Conservation (phyloP, 2,888 invertebrate genomes). For the Volucella inanis region DNA sequence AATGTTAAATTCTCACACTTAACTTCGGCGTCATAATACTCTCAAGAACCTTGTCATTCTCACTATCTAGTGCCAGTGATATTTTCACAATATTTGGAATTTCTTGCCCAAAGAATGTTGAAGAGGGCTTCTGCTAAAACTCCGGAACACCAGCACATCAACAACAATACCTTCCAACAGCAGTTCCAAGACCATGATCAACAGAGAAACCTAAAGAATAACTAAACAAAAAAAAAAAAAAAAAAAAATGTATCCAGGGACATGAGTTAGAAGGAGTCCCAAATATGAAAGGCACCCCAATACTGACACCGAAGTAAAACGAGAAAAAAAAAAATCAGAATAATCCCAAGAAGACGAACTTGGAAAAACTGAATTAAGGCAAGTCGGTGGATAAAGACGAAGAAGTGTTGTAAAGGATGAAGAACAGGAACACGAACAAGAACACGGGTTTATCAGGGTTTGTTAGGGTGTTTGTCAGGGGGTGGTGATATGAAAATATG, state of each 20-base stretch:
- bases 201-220: slow-evolving; percentile 27
- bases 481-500: slow-evolving; percentile 69
- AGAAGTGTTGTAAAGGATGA: not conserved
- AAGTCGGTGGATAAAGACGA: slow-evolving; percentile 25
- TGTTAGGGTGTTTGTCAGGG: slow-evolving; percentile 28
- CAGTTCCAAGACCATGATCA: slow-evolving; percentile 39
- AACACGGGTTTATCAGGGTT: slow-evolving; percentile 33
- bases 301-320: not conserved
- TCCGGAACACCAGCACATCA: slow-evolving; percentile 52
- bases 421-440: slow-evolving; percentile 22
- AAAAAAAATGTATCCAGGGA: slow-evolving; percentile 34
- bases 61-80: slow-evolving; percentile 38
- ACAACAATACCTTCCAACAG: slow-evolving; percentile 36
- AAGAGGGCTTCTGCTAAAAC: slow-evolving; percentile 49
- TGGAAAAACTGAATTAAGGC: slow-evolving; percentile 64
- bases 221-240: slow-evolving; percentile 2
- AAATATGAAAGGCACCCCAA: not conserved
- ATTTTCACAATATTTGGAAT: slow-evolving; percentile 45
- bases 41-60: slow-evolving; percentile 56
- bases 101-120: slow-evolving; percentile 40
- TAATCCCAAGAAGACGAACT: slow-evolving; percentile 44
- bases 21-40: slow-evolving; percentile 27
- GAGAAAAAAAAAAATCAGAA: slow-evolving; percentile 36
- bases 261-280: slow-evolving; percentile 27
- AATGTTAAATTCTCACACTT: slow-evolving; percentile 27